Base-by-base conservation (phyloP, 2,888 invertebrate species). In the Lumbricus terrestris region DNA sequence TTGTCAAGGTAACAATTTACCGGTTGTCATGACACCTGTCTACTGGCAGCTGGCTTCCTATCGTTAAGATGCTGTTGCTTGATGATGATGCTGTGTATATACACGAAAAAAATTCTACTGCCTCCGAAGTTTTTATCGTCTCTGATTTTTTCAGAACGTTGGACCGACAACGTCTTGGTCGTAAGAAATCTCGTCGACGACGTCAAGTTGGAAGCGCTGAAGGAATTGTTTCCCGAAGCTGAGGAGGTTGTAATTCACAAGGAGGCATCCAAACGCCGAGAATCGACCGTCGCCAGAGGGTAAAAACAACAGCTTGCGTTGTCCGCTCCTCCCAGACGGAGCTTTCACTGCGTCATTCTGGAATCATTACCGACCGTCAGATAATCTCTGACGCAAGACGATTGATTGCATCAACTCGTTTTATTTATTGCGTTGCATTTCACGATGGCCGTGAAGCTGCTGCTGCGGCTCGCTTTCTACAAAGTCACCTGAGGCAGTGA, bases 111-210 rank as follows among this genome's bases (percentile, higher is more conserved):
- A 85, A 35, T 85, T 85, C 35, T 35, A 37, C 37, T 85, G 85
- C 85, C 34, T 85, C 85, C 34, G 85, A 34, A 85, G 85, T 85
- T 85, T n/a, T 23, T 85, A 37, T 85, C 85, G 23, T 85, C 85
- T 85, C 85, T 85, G 23, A 85, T 85, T 85, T 37, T 88, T 88
- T 40, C 91, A 91, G 91, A 91, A 82, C 42, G 85, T 42, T 91
- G 91, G 91, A 89, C 91, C n/a, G 91, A 91, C 90, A 91, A 90
- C 42, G 83, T 91, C 40, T 89, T 89, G 35, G 40, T 91, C 88
- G 42, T 91, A 40, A 91, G 54, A 89, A 89, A 91, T 88, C 82
- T 91, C 42, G 38, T 88, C 34, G 82, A 88, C 29, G 91, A 91
- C 38, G 90, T 90, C 35, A 89, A 42, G 40, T 88, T 88, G 82